Evolutionary conservation across 1,140 invertebrate genomes (phyloP), one percentile per base, ranked within the genome.

Genomic region (Panonychus citri): DNA sequence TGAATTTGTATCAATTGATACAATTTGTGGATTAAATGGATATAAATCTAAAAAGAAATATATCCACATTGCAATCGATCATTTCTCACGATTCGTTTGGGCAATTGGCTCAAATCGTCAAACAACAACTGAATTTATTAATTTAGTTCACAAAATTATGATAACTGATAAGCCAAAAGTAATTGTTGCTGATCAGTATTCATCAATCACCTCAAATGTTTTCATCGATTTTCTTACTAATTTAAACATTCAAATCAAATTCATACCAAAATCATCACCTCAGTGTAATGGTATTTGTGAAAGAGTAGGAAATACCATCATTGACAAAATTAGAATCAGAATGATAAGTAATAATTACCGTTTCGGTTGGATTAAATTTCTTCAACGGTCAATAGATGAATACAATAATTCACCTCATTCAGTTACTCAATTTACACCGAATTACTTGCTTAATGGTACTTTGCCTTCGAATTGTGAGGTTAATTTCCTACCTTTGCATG

Each of bases 21-120:
- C 53, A 12, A 37, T 37, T 15, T 12, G 53, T 5, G 30, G 53
- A 8, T 39, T 54, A 8, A 21, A n/a, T 19, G 53, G 53, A 21
- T 54, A 54, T 25, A 54, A 54, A 17, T 54, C 53, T 8, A 34
- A 25, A 7, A 34, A 54, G 37, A 17, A 54, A 39, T 54, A 54
- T 25, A 34, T 54, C 4, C 53, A 54, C 24, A 40, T 54, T 34
- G 53, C 53, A 37, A 54, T 54, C 13, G 53, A 56, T 7, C 15
- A 53, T 26, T 53, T 53, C 48, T 51, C 55, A 12, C 12, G 55
- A 15, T 56, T 54, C 25, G 42, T 54, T 56, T 56, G 55, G 55
- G 43, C 24, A 7, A 30, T 56, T n/a, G 8, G 53, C 13, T 54
- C 55, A 13, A 21, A 17, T 8, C 15, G 12, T 7, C 39, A 55